Percentiles rank a stretch among this genome's conserved stretches.
Conservation (phyloP, 1,140 invertebrate genomes). For the Halesus radiatus region DNA sequence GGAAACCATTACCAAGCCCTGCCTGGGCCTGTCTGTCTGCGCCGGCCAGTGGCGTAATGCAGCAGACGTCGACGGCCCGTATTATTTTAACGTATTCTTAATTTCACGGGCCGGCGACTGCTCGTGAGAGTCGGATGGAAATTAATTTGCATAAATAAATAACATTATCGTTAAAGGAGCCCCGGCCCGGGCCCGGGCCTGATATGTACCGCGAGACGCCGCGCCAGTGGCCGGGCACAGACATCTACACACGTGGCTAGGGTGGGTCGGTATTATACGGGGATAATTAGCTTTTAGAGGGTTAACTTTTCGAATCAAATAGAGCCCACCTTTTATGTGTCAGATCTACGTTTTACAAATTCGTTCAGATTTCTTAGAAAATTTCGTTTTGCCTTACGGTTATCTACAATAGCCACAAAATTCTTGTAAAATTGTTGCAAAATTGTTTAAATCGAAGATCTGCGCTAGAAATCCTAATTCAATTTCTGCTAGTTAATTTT, state of each 20-base stretch:
- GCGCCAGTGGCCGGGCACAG: not conserved
- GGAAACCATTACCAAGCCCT: not conserved
- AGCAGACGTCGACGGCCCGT: slow-evolving; percentile 30
- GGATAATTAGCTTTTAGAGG: not conserved
- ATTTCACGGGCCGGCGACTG: slow-evolving; percentile 52
- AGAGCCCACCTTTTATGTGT: no score
- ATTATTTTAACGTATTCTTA: slow-evolving; percentile 58
- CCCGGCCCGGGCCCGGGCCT: not conserved
- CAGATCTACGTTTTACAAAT: no score
- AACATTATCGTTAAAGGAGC: slow-evolving; percentile 53
- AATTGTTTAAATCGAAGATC: no score
- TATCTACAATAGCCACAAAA: no score
- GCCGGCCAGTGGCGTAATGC: slow-evolving; percentile 27
- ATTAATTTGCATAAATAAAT: slow-evolving; percentile 59
- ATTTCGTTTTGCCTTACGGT: no score
- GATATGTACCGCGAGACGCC: not conserved
- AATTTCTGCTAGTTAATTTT: no score
- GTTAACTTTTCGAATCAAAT: not conserved
- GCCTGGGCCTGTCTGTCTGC: not conserved
- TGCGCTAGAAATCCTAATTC: no score
- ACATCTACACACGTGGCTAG: not conserved
- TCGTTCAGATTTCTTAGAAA: no score
- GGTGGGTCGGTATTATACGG: not conserved
- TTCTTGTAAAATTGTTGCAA: no score
- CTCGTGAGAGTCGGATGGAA: slow-evolving; percentile 49